Conservation (phyloP, 2,888 invertebrate species). For the Parapristionchus giblindavisi region DNA sequence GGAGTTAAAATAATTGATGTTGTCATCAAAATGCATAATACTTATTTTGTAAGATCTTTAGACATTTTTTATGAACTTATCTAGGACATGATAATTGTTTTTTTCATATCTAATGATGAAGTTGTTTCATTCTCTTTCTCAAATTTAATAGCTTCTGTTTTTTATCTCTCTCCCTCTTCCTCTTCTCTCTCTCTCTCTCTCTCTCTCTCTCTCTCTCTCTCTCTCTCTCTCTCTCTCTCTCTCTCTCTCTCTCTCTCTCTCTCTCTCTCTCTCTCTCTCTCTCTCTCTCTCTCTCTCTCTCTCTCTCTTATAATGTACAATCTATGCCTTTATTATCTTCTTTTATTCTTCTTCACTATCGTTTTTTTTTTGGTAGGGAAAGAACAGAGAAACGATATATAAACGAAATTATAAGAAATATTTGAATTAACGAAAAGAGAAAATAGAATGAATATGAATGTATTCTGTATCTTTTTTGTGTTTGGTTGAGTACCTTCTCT, state of each 20-base stretch:
- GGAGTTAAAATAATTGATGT: no score
- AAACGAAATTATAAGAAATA: no score
- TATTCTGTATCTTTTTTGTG: conserved; percentile 6
- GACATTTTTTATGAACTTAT: no score
- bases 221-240: conserved; percentile 14
- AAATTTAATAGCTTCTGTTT: no score
- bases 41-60: no score
- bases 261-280: neutral
- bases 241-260: conserved; percentile 4
- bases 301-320: neutral
- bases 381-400: no score
- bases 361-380: neutral
- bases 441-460: neutral
- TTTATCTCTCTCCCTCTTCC: neutral
- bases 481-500: no score
- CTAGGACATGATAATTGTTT: no score
- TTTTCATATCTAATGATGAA: no score
- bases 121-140: no score
- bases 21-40: no score
- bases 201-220: neutral
- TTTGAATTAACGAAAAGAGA: no score
- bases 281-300: conserved; percentile 12
- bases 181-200: conserved; percentile 4
- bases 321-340: neutral
- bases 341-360: neutral